Base-by-base conservation (phyloP, 2,797 vertebrate species). In the Darevskia mixta region DNA sequence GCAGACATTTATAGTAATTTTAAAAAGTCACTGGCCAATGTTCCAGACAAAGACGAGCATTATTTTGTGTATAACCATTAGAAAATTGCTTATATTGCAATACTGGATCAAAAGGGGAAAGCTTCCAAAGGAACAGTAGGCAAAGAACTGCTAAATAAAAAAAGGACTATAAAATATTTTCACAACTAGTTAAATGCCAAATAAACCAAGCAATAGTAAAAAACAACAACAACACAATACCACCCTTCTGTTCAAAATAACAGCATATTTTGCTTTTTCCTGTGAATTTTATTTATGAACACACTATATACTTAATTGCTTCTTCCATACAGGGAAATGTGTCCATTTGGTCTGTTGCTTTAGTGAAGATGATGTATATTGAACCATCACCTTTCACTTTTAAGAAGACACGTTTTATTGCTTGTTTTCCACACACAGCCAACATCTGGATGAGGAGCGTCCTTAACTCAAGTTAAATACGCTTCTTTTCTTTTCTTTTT, bases 311-410 rank as follows among this genome's bases (percentile, higher is more conserved):
- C 94, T 96, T 94, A 89, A 91, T 95, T 92, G 76, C 90, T 96
- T 94, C 88, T 95, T 95, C 92, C 96, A 94, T 97, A 97, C 94
- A 95, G 94, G 97, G 94, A 98, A 98, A 96, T 95, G 93, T 96
- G 97, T 98, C 97, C 97, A 94, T 97, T 97, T 98, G 98, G 98
- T 98, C 98, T 98, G 98, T 98, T 96, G 92, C 89, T 95, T 96
- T 78, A 91, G 92, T 92, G 95, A 96, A 96, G 94, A 94, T 96
- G 94, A 95, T 91, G 66, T n/a, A 85, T 67, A 91, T 82, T 90
- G 94, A 92, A 93, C 91, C 87, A 95, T 95, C 88, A 95, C 71
- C 32, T 94, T 96, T 96, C 88, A 93, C 93, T 93, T 95, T 90
- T 76, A 82, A 91, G 91, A 89, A 87, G 45, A 85, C 61, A 83